Percentiles rank a stretch among this genome's conserved stretches.
Conservation (phyloP, 2,888 invertebrate genomes). For the Agonopterix heracliana region DNA sequence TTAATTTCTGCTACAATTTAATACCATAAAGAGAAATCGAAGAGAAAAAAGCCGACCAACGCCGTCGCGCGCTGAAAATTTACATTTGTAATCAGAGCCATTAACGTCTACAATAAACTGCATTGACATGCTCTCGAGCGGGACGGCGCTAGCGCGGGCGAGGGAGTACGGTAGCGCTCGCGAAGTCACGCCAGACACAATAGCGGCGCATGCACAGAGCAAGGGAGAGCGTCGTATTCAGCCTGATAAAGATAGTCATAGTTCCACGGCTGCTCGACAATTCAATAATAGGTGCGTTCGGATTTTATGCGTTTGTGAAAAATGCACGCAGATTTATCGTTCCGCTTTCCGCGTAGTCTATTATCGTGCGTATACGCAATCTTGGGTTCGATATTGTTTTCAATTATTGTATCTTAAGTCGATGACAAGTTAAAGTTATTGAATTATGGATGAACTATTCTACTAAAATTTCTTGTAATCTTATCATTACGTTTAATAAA, state of each 20-base stretch:
- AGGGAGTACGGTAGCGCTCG: constrained; percentile 41
- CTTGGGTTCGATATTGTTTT: background rate
- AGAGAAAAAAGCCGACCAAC: constrained; percentile 65
- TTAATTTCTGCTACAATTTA: constrained; percentile 62
- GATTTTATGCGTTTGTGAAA: constrained; percentile 72
- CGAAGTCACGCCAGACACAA: constrained; percentile 65
- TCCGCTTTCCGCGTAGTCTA: constrained; percentile 60
- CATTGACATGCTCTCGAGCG: constrained; percentile 62
- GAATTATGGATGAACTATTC: no score
- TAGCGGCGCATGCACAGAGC: constrained; percentile 64
- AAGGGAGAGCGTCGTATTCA: constrained; percentile 44
- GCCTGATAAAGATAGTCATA: constrained; percentile 34
- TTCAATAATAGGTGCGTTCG: constrained; percentile 66
- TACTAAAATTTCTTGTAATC: no score
- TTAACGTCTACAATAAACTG: constrained; percentile 75
- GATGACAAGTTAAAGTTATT: constrained; percentile 3
- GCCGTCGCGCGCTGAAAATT: constrained; percentile 70
- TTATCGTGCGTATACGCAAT: constrained; percentile 29
- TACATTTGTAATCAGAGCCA: constrained; percentile 74
- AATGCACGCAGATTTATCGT: constrained; percentile 65
- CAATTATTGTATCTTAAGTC: constrained; percentile 1
- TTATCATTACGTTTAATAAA: no score
- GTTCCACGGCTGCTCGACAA: constrained; percentile 30
- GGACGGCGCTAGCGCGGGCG: constrained; percentile 46
- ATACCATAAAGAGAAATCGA: constrained; percentile 64